phyloP scores from a whole-genome alignment of 2,797 vertebrate species.

The Sebastes hubbsi region DNA sequence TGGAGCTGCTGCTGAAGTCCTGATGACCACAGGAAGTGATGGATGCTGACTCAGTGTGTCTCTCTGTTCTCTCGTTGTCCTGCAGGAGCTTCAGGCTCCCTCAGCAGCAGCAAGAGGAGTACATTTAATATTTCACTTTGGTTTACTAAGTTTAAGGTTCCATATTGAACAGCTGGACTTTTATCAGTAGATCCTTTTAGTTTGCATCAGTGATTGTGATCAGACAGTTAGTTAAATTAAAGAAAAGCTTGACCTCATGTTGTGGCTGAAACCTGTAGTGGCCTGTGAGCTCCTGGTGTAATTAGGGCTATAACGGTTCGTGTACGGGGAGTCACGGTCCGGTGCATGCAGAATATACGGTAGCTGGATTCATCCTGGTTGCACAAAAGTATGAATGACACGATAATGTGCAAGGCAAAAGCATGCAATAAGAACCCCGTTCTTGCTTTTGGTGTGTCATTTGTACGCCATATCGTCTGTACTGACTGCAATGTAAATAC shows the following conservation, averaged over 20 bases:
- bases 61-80: neutral
- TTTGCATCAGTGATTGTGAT: too few relatives aligned
- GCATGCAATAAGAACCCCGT: too few relatives aligned
- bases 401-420: too few relatives aligned
- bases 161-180: neutral
- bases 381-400: too few relatives aligned
- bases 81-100: neutral
- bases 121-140: neutral
- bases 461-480: too few relatives aligned
- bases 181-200: neutral
- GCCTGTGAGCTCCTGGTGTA: neutral
- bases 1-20: slow-evolving; percentile 18
- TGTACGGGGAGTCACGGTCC: too few relatives aligned
- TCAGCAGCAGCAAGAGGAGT: neutral
- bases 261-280: neutral
- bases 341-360: too few relatives aligned
- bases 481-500: neutral
- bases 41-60: slow-evolving; percentile 36
- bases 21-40: slow-evolving; percentile 25
- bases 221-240: neutral
- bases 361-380: too few relatives aligned
- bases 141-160: neutral
- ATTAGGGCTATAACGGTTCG: neutral
- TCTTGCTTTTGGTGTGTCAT: too few relatives aligned
- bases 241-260: neutral